Conservation (phyloP, 2,797 vertebrate species). For the Cheirogaleus major region DNA sequence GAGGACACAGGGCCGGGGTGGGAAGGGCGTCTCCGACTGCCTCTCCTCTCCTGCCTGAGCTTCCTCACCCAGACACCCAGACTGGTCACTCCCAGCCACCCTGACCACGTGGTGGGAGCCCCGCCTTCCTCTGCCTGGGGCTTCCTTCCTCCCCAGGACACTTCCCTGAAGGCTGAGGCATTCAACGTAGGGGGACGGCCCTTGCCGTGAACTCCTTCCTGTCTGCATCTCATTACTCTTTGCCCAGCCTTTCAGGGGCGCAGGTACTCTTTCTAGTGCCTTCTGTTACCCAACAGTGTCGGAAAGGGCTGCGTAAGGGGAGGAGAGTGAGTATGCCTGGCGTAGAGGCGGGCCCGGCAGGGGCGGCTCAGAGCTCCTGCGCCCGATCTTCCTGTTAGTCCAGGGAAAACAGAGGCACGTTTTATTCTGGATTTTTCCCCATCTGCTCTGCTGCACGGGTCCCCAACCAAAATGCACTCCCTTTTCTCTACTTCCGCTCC, state of each 20-base stretch:
- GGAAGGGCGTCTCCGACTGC: not conserved
- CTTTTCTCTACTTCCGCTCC: not conserved
- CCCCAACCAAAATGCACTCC: not conserved
- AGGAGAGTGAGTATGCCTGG: not conserved
- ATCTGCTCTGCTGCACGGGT: not conserved
- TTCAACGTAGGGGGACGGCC: no score
- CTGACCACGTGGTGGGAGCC: no score
- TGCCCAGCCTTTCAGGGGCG: not conserved
- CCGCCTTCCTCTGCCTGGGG: not conserved
- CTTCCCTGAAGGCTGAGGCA: not conserved
- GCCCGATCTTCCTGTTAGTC: not conserved
- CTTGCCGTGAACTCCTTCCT: not conserved
- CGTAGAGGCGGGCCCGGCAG: not conserved
- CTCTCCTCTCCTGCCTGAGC: accelerated
- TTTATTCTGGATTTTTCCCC: not conserved
- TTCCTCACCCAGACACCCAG: not conserved
- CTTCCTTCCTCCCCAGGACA: not conserved
- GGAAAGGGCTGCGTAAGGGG: not conserved
- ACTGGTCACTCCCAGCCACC: not conserved
- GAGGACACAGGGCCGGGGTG: not conserved
- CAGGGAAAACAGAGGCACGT: not conserved
- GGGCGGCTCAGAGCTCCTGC: not conserved
- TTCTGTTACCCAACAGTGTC: not conserved
- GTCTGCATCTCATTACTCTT: not conserved
- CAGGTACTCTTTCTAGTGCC: not conserved